A percentile compares a stretch with the other conserved stretches of the same genome.
These are phyloP conservation scores for Idaea straminata DNA, from an alignment of 2,888 invertebrate species.

Conservation along the genomic window DNA sequence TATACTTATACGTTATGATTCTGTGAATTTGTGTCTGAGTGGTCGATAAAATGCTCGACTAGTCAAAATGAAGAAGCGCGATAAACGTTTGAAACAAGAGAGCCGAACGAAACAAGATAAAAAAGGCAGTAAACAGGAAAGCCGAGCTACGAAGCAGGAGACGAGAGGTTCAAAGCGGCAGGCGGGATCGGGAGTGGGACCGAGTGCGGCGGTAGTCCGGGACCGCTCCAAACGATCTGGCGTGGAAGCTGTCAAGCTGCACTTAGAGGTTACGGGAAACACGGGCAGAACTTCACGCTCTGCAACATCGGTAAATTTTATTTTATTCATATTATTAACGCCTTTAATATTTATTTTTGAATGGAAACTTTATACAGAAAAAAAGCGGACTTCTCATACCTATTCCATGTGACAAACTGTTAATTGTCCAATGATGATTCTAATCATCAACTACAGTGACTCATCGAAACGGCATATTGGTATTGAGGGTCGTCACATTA, in stretches of 20 bases:
- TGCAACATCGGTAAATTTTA: slow-evolving; percentile 59
- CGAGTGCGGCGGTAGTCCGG: slow-evolving; percentile 35
- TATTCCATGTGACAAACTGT: too few relatives aligned
- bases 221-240: slow-evolving; percentile 63
- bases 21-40: slow-evolving; percentile 30
- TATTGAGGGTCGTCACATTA: neutral
- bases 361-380: too few relatives aligned
- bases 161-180: slow-evolving; percentile 32
- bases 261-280: slow-evolving; percentile 62
- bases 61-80: slow-evolving; percentile 65
- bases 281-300: slow-evolving; percentile 72
- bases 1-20: slow-evolving; percentile 24
- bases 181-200: slow-evolving; percentile 23
- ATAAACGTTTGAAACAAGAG: slow-evolving; percentile 41
- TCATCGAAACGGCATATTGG: neutral
- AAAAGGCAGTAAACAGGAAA: slow-evolving; percentile 38
- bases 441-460: neutral
- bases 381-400: too few relatives aligned
- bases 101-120: slow-evolving; percentile 36
- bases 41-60: slow-evolving; percentile 37
- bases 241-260: slow-evolving; percentile 69
- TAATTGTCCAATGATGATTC: too few relatives aligned
- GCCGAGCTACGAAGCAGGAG: slow-evolving; percentile 36
- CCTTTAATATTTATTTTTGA: too few relatives aligned
- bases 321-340: too few relatives aligned